A percentile compares a stretch with the other conserved stretches of the same genome.
Evolutionary conservation across 2,113 vertebrate genomes (phyloP).

Genomic region (Ageneiosus marmoratus): DNA sequence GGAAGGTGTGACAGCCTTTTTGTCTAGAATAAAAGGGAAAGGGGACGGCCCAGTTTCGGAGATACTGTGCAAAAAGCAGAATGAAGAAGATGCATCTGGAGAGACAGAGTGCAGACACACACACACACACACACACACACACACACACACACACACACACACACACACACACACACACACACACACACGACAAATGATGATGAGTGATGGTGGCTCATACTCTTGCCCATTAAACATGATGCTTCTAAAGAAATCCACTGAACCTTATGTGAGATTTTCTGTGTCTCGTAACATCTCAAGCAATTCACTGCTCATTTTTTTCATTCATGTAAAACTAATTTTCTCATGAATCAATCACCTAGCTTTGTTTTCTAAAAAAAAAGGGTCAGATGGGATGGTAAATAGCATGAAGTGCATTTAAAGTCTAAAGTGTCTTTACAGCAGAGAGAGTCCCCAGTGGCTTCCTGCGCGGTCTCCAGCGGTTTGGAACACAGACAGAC

Average conservation of each 20-base stretch:
- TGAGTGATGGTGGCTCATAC: background rate
- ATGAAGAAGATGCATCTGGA: constrained; percentile 89
- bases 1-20: constrained; percentile 77
- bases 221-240: background rate
- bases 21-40: constrained; percentile 80
- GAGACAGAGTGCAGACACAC: constrained; percentile 8
- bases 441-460: constrained; percentile 91
- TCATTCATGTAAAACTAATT: background rate
- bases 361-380: background rate
- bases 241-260: background rate
- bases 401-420: background rate
- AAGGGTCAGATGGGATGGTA: background rate
- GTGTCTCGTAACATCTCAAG: no score
- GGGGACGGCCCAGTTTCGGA: constrained; percentile 77
- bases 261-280: background rate
- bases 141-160: no score
- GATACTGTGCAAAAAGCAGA: constrained; percentile 90
- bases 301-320: background rate
- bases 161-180: no score
- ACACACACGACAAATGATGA: background rate
- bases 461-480: constrained; percentile 89
- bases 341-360: background rate
- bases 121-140: no score
- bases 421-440: constrained; percentile 71
- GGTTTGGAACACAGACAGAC: constrained; percentile 89